These are phyloP conservation scores for Macrosteles quadrilineatus DNA, from an alignment of 1,140 invertebrate genomes.

Conservation along the genomic window DNA sequence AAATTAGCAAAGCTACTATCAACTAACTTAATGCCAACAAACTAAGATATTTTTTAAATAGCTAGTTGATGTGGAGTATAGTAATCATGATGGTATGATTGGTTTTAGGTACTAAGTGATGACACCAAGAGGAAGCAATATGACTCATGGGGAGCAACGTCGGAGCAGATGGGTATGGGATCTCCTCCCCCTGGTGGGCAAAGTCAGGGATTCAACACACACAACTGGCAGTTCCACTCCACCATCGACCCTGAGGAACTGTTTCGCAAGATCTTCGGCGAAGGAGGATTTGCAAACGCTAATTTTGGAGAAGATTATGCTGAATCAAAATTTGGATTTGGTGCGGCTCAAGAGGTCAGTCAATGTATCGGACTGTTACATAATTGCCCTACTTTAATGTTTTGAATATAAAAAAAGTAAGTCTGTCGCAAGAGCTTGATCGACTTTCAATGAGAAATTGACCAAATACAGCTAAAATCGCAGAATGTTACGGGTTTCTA, in stretches of 20 bases:
- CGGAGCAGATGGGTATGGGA: slow-evolving; percentile 79
- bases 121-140: slow-evolving; percentile 89
- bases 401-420: too few species aligned
- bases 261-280: slow-evolving; percentile 88
- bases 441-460: background rate
- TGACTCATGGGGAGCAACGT: slow-evolving; percentile 89
- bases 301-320: slow-evolving; percentile 74
- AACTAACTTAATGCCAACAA: too few species aligned
- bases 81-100: too few species aligned
- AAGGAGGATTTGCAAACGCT: slow-evolving; percentile 63
- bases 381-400: too few species aligned
- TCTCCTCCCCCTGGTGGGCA: slow-evolving; percentile 45
- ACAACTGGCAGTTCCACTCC: slow-evolving; percentile 82
- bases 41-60: too few species aligned
- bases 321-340: slow-evolving; percentile 86
- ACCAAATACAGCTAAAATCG: too few species aligned
- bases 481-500: too few species aligned
- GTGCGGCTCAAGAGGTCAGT: slow-evolving; percentile 82
- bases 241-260: slow-evolving; percentile 94
- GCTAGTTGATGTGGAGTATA: too few species aligned
- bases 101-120: slow-evolving; percentile 79
- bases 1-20: too few species aligned
- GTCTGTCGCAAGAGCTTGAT: background rate
- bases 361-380: too few species aligned
- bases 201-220: slow-evolving; percentile 59